These are phyloP conservation scores for Dreissena rostriformis DNA, from an alignment of 1,140 invertebrate genomes.

Conservation along the genomic window DNA sequence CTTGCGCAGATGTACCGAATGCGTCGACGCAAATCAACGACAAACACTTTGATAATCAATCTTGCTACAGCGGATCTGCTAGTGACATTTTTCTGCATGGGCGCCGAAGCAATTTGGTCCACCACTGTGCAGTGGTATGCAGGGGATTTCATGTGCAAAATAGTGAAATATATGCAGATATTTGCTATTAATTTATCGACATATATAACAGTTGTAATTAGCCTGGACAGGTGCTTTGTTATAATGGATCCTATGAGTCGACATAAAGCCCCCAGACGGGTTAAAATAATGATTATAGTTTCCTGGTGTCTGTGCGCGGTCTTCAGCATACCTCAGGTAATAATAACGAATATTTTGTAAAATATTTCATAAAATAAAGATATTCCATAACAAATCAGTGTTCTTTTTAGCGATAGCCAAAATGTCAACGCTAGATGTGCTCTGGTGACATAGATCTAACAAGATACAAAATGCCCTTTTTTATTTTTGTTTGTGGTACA, in stretches of 20 bases:
- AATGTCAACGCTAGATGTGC: too few species aligned
- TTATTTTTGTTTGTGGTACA: too few species aligned
- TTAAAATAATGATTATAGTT: conserved; percentile 79
- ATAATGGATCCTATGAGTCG: conserved; percentile 91
- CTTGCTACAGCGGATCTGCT: conserved; percentile 86
- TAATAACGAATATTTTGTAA: too few species aligned
- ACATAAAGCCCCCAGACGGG: conserved; percentile 86
- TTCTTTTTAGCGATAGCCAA: background rate
- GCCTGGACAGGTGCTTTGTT: conserved; percentile 89
- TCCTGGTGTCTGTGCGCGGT: conserved; percentile 88
- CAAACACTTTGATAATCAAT: conserved; percentile 90
- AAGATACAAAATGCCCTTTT: too few species aligned
- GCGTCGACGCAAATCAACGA: conserved; percentile 84
- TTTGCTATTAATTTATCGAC: conserved; percentile 85
- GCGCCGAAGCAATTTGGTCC: conserved; percentile 89
- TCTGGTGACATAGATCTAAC: too few species aligned
- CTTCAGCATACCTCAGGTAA: conserved; percentile 92
- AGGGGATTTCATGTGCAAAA: conserved; percentile 89
- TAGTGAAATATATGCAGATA: conserved; percentile 89
- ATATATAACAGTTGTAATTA: conserved; percentile 90
- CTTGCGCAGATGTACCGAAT: conserved; percentile 87
- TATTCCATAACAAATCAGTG: background rate
- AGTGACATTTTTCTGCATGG: conserved; percentile 90
- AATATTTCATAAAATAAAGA: too few species aligned
- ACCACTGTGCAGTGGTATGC: conserved; percentile 91